A percentile compares a stretch with the other conserved stretches of the same genome.
These are phyloP conservation scores for Siniperca obscura DNA, from an alignment of 2,797 vertebrate species.

Conservation along the genomic window DNA sequence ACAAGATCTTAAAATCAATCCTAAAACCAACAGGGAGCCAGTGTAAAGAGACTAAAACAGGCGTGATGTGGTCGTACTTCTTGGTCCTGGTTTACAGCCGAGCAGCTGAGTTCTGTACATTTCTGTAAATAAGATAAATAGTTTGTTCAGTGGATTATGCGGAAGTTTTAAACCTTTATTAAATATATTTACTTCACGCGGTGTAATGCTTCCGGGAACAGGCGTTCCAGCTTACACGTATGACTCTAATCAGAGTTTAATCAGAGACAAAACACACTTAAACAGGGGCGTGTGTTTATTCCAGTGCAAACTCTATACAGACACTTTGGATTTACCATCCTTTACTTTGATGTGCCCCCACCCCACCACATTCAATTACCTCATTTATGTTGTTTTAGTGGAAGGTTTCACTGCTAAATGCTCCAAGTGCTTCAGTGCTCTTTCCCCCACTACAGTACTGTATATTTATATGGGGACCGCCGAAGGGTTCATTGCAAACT, in stretches of 20 bases:
- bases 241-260: constrained; percentile 46
- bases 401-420: constrained; percentile 11
- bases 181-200: constrained; percentile 1
- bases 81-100: no score
- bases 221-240: constrained; percentile 20
- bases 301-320: constrained; percentile 31
- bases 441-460: not conserved
- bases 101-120: no score
- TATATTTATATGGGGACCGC: constrained; percentile 13
- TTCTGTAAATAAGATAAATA: not conserved
- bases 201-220: constrained; percentile 42
- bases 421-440: not conserved
- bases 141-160: not conserved
- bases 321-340: constrained; percentile 32
- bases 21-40: no score
- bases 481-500: not conserved
- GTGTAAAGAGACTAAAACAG: no score
- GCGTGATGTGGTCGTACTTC: no score
- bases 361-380: constrained; percentile 3
- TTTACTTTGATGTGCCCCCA: constrained; percentile 52
- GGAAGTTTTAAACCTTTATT: not conserved
- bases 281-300: constrained; percentile 60
- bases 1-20: no score
- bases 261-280: constrained; percentile 36
- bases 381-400: constrained; percentile 35